These are phyloP conservation scores for Columba livia DNA, from an alignment of 2,113 vertebrate genomes.

Conservation along the genomic window DNA sequence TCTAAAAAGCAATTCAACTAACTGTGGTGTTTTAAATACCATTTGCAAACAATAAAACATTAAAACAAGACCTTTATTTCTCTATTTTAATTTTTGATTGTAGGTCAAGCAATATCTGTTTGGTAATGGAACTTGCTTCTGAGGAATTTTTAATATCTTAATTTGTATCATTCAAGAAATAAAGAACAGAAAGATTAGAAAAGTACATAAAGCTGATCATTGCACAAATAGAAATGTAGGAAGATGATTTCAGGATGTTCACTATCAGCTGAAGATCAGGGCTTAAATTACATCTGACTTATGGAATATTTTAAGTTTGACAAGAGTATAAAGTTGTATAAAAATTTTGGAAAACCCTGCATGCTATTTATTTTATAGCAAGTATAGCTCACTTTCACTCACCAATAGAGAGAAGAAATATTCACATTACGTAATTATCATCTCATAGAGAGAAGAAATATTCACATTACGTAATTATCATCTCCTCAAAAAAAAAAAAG, in stretches of 20 bases:
- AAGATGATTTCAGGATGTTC: background rate
- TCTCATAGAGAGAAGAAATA: background rate
- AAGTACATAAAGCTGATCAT: background rate
- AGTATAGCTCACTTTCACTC: background rate
- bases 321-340: background rate
- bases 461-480: background rate
- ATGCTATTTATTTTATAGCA: background rate
- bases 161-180: background rate
- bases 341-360: background rate
- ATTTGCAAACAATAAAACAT: background rate
- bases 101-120: background rate
- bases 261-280: background rate
- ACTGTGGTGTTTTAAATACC: background rate
- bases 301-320: background rate
- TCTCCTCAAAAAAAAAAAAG: background rate
- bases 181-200: background rate
- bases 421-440: background rate
- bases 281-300: background rate
- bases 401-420: background rate
- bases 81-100: background rate
- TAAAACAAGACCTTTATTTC: background rate
- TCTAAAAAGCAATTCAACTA: background rate
- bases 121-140: background rate
- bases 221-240: background rate
- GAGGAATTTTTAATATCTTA: background rate